phyloP scores from a whole-genome alignment of 2,797 vertebrate species.

The Emydoidea blandingii region DNA sequence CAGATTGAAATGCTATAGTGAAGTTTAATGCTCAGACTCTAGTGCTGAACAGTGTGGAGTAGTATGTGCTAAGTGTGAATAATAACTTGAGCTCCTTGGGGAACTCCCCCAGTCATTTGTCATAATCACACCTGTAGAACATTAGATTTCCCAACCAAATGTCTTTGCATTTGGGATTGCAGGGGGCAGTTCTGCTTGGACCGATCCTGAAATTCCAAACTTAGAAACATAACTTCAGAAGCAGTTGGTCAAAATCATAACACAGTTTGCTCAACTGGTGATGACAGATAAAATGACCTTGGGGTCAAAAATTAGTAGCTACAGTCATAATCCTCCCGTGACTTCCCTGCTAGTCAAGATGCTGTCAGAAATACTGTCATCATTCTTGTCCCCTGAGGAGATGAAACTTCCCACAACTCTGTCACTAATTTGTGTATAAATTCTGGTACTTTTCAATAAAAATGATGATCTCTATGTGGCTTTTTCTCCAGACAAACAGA shows the following conservation, averaged over 20 bases:
- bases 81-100: background rate
- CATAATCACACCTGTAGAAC: background rate
- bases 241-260: slow-evolving; percentile 38
- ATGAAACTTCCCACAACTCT: slow-evolving; percentile 1
- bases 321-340: slow-evolving; percentile 7
- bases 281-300: slow-evolving; percentile 50
- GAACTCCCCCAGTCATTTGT: background rate
- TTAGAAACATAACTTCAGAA: background rate
- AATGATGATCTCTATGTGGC: background rate
- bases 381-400: background rate
- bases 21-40: accelerated
- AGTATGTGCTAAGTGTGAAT: background rate
- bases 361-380: slow-evolving; percentile 37
- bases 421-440: slow-evolving; percentile 38
- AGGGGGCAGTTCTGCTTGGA: background rate
- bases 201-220: background rate
- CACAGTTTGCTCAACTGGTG: slow-evolving; percentile 25
- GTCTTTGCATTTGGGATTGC: background rate
- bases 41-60: accelerated
- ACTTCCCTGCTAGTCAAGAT: background rate
- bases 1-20: background rate
- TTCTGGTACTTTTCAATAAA: slow-evolving; percentile 27
- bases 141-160: background rate
- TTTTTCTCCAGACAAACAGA: background rate
- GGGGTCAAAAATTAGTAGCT: slow-evolving; percentile 47